Conservation (phyloP, 2,113 vertebrate species). For the Excalfactoria chinensis region DNA sequence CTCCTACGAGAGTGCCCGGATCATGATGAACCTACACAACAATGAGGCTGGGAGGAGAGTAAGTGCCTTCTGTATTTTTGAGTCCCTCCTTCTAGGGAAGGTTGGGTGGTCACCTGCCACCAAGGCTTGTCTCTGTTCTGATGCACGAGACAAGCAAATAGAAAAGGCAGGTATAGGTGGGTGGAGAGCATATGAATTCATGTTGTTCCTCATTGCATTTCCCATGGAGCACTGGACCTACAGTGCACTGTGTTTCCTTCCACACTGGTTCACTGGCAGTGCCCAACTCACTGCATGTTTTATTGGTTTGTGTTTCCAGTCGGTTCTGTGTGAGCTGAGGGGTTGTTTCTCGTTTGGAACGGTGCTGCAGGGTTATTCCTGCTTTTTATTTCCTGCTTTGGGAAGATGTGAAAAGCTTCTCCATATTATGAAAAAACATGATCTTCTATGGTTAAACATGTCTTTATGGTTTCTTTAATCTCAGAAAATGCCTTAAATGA, state of each 20-base stretch:
- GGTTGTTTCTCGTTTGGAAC: constrained; percentile 4
- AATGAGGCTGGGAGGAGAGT: constrained; percentile 96
- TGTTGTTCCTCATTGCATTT: not conserved
- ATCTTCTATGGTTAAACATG: constrained; percentile 68
- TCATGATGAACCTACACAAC: constrained; percentile 97
- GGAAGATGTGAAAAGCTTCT: constrained; percentile 54
- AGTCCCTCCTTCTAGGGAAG: not conserved
- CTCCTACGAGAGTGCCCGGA: constrained; percentile 88
- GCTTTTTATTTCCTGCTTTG: not conserved
- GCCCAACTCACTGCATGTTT: not conserved
- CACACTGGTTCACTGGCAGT: not conserved
- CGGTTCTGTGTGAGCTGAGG: not conserved
- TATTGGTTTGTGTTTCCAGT: constrained; percentile 47
- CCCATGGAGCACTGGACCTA: rapidly evolving
- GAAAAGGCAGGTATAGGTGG: not conserved
- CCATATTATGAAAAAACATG: constrained; percentile 68
- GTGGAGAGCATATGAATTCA: not conserved
- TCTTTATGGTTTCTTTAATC: constrained; percentile 79
- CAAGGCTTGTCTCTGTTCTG: rapidly evolving
- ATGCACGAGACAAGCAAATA: rapidly evolving
- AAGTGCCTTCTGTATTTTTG: constrained; percentile 2
- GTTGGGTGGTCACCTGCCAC: rapidly evolving
- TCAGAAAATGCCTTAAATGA: constrained; percentile 75
- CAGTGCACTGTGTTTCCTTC: not conserved
- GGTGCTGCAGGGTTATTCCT: not conserved